Evolutionary conservation across 2,888 invertebrate species (phyloP).

Genomic region (Drosophila prostipennis): DNA sequence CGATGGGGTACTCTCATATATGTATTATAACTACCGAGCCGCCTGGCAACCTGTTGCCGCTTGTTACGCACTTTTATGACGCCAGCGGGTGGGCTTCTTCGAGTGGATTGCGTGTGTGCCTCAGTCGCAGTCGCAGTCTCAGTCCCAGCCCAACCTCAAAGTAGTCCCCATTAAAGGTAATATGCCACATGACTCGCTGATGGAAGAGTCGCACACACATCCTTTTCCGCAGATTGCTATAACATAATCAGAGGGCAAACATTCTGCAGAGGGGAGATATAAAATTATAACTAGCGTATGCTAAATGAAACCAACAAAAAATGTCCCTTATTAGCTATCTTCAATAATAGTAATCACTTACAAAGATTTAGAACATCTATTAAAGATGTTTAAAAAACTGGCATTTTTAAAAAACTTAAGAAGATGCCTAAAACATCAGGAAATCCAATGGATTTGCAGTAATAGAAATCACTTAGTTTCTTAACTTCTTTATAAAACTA

Average conservation of each 20-base stretch:
- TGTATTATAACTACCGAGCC: conserved; percentile 39
- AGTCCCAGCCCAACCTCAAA: conserved; percentile 14
- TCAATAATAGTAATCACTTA: no score
- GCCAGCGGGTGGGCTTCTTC: conserved; percentile 26
- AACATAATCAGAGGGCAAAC: conserved; percentile 47
- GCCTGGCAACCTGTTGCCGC: conserved; percentile 47
- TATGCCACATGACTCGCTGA: conserved; percentile 52
- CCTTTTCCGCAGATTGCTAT: conserved; percentile 32
- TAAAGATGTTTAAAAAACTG: no score
- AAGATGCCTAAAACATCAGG: no score
- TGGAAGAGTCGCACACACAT: conserved; percentile 39
- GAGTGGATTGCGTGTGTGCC: conserved; percentile 40
- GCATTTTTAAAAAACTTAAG: no score
- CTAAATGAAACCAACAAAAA: no score
- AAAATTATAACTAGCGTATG: background rate
- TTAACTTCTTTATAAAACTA: no score
- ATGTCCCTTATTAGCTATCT: no score
- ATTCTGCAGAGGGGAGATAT: background rate
- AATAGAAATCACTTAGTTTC: no score
- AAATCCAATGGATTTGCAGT: no score
- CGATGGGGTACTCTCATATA: background rate
- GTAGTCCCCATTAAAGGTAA: conserved; percentile 64
- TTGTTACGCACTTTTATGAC: conserved; percentile 60
- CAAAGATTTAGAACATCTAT: no score
- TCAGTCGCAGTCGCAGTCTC: no score